Conservation (phyloP, 2,113 vertebrate genomes). For the Lucifuga dentata region DNA sequence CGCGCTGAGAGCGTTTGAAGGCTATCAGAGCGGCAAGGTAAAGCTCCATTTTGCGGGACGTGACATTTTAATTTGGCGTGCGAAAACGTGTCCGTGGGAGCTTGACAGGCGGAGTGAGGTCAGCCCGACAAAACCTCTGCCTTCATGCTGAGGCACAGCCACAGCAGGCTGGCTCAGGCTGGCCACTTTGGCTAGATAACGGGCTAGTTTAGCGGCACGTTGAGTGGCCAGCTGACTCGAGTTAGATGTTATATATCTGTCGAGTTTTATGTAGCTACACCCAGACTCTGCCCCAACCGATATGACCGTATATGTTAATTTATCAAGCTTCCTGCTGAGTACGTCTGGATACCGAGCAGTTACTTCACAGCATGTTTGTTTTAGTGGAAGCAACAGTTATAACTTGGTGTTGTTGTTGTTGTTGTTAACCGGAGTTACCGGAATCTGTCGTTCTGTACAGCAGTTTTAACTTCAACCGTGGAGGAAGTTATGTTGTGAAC, state of each 20-base stretch:
- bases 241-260: background rate
- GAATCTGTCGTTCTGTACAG: background rate
- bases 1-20: slow-evolving; percentile 91
- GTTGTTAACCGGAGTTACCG: background rate
- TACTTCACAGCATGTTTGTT: slow-evolving; percentile 16
- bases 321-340: slow-evolving; percentile 12
- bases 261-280: slow-evolving; percentile 9
- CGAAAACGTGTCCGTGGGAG: slow-evolving; percentile 41
- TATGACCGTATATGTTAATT: slow-evolving; percentile 3
- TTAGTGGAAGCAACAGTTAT: slow-evolving; percentile 10
- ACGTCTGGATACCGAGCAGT: slow-evolving; percentile 10
- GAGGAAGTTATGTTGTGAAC: slow-evolving; percentile 14
- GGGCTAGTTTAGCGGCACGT: background rate
- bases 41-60: slow-evolving; percentile 22
- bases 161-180: background rate
- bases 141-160: slow-evolving; percentile 29
- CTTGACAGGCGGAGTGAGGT: slow-evolving; percentile 69
- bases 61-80: slow-evolving; percentile 27
- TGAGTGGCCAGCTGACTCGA: background rate
- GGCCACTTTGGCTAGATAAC: slow-evolving; percentile 18
- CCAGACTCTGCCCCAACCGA: slow-evolving; percentile 11
- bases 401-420: slow-evolving; percentile 9
- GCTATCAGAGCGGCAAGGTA: slow-evolving; percentile 91
- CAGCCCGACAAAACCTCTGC: slow-evolving; percentile 26
- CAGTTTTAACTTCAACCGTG: background rate